Conservation (phyloP, 1,140 invertebrate species). For the Bemisia tabaci region DNA sequence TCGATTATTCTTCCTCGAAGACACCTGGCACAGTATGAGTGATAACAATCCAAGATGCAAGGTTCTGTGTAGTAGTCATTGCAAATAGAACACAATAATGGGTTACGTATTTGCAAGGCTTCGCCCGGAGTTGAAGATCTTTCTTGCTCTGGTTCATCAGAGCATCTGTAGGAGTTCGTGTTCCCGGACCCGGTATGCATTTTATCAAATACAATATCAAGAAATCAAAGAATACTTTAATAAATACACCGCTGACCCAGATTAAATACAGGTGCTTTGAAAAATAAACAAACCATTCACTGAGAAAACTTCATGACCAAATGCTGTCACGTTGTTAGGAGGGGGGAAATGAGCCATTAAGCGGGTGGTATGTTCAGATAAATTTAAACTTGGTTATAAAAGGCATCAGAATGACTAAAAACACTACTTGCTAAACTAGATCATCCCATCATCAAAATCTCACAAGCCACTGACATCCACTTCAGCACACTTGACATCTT, state of each 20-base stretch:
- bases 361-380: no score
- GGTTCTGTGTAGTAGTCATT: constrained; percentile 53
- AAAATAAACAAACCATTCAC: neutral
- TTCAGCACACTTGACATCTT: no score
- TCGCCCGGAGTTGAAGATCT: neutral
- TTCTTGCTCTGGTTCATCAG: neutral
- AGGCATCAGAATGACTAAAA: no score
- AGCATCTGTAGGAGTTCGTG: neutral
- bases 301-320: no score
- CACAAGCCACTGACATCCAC: no score
- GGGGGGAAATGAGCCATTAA: no score
- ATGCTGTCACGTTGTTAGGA: no score
- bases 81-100: constrained; percentile 47
- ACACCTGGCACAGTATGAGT: constrained; percentile 52
- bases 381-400: no score
- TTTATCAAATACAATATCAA: neutral
- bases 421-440: no score
- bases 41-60: constrained; percentile 49
- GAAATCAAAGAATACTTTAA: neutral
- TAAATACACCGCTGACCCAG: neutral
- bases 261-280: neutral
- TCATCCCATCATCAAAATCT: no score
- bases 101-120: constrained; percentile 30
- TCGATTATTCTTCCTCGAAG: constrained; percentile 43
- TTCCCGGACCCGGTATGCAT: neutral